Evolutionary conservation across 2,797 vertebrate genomes (phyloP).

Genomic region (Falco concolor): DNA sequence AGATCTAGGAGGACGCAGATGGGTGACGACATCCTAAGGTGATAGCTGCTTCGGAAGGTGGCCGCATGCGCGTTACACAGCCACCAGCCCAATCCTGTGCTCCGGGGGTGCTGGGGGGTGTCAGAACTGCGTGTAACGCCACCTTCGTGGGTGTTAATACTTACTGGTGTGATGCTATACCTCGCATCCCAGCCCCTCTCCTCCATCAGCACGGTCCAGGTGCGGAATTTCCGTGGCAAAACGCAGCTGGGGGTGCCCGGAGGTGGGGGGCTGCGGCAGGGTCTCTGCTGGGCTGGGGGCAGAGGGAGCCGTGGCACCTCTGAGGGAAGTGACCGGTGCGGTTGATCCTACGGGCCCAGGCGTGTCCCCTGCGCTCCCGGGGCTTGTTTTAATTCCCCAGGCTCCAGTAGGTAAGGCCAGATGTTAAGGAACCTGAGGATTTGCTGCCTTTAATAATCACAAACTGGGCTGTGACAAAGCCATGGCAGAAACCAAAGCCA

Average conservation of each 20-base stretch:
- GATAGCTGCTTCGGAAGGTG: not conserved
- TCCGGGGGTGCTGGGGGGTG: not conserved
- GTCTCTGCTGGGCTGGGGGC: accelerated
- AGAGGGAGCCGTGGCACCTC: not conserved
- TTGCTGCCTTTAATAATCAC: not conserved
- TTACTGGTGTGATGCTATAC: not conserved
- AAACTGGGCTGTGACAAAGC: not conserved
- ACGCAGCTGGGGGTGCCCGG: not conserved
- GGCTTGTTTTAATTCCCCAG: not conserved
- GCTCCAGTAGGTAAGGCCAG: not conserved
- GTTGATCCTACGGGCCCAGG: not conserved
- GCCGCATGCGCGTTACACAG: not conserved
- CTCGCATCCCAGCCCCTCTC: not conserved
- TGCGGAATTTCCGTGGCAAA: not conserved
- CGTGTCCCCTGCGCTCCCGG: not conserved
- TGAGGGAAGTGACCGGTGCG: not conserved
- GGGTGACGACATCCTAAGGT: not conserved
- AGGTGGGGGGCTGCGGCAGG: accelerated
- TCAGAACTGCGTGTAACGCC: not conserved
- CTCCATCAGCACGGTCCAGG: not conserved
- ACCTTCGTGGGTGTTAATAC: no score
- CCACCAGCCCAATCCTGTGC: accelerated
- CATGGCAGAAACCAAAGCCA: no score
- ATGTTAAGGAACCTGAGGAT: not conserved
- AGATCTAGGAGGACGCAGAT: not conserved